Evolutionary conservation across 1,140 invertebrate species (phyloP).

Genomic region (Aphis craccivora): DNA sequence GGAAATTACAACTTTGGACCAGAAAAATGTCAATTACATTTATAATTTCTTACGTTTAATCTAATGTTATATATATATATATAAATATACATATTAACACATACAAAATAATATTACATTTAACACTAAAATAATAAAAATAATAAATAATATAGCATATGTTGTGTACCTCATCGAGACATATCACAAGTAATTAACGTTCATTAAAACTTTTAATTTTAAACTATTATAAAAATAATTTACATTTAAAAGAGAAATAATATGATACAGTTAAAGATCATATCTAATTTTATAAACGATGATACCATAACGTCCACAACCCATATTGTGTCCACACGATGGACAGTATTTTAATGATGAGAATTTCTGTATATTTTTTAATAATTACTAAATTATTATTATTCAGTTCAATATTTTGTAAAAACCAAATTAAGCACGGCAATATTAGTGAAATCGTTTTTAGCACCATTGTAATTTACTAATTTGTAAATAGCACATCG

Average conservation of each 20-base stretch:
- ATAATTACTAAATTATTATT: background rate
- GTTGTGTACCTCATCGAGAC: background rate
- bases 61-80: no score
- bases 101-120: no score
- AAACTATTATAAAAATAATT: background rate
- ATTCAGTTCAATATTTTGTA: background rate
- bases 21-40: no score
- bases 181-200: background rate
- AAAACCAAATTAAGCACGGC: background rate
- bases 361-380: background rate
- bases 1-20: no score
- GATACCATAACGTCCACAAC: background rate
- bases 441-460: slow-evolving; percentile 30
- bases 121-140: no score
- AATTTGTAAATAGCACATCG: background rate
- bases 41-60: no score
- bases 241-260: background rate
- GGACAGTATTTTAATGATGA: background rate
- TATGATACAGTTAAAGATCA: background rate
- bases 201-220: background rate
- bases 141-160: no score
- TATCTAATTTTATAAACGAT: background rate
- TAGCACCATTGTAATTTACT: background rate
- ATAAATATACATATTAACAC: no score
- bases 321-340: background rate